These are phyloP conservation scores for Phalacrocorax aristotelis DNA, from an alignment of 2,113 vertebrate species.

Conservation along the genomic window DNA sequence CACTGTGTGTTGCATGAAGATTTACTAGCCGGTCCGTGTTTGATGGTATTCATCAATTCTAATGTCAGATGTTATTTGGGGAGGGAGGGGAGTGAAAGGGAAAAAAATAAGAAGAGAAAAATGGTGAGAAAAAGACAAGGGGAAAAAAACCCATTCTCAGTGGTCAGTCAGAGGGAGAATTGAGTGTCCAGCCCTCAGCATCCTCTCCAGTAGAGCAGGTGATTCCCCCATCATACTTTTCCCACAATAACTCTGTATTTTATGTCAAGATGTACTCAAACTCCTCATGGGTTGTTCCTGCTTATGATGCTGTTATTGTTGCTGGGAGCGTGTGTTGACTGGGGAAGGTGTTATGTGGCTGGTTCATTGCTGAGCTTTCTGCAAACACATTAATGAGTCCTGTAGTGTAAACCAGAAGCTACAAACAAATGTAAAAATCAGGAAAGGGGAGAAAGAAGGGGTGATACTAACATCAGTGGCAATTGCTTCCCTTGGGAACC, in stretches of 20 bases:
- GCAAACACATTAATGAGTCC: neutral
- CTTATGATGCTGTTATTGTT: neutral
- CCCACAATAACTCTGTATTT: neutral
- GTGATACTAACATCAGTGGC: neutral
- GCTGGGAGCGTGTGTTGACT: rapidly evolving
- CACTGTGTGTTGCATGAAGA: neutral
- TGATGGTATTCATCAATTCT: neutral
- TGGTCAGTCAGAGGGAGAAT: neutral
- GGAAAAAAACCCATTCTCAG: neutral
- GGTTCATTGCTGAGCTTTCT: neutral
- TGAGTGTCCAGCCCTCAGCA: neutral
- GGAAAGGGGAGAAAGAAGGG: neutral
- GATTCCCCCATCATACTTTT: neutral
- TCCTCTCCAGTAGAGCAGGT: neutral
- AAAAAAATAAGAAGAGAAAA: neutral
- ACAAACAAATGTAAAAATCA: neutral
- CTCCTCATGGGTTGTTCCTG: neutral
- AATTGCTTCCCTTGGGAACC: neutral
- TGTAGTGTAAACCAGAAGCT: neutral
- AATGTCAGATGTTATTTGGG: neutral
- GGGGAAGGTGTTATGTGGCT: neutral
- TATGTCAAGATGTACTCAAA: neutral
- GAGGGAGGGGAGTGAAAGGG: neutral
- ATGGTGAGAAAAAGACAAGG: neutral
- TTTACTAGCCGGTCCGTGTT: neutral